Base-by-base conservation (phyloP, 2,888 invertebrate species). In the Stenolophus ochropezus region DNA sequence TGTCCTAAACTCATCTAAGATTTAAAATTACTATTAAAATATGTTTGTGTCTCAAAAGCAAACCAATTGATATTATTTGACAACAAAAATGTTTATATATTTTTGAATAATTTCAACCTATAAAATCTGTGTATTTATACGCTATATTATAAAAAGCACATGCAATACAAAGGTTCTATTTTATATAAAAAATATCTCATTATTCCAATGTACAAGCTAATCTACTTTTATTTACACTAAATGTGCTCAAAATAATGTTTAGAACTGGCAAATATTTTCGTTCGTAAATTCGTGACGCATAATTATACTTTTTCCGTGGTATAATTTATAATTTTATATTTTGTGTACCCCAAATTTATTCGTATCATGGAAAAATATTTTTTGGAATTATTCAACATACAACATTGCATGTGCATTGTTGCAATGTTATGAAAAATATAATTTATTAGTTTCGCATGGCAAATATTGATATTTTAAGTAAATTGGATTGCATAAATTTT, bases 111-210 rank as follows among this genome's bases (percentile, higher is more conserved):
- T 42, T 42, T 1, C 11, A 42, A 42, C 33, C 8, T 8, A 11
- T 42, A 11, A 42, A 42, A 42, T 42, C 33, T 42, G 33, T 42
- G 33, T 6, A 42, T 42, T 8, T 33, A 33, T 11, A 8, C 3
- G 27, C 33, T 61, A 61, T 11, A 61, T 61, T 61, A 61, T 61
- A 61, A 61, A 56, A 61, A 61, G 61, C 61, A 61, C 61, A 61
- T 25, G 61, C 25, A 61, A 4, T 23, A n/a, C 8, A 14, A 61
- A 11, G 25, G 61, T 61, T 14, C n/a, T n/a, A 23, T 61, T 61
- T 23, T 61, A 61, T 23, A 61, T 61, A 61, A 23, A 61, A 61
- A 61, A 25, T 61, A 61, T 61, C 61, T 61, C 61, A 61, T 21
- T 56, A 21, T 56, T 11, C 18, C 21, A 20, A 56, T 56, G 56